Evolutionary conservation across 23 tunicate genomes (phyloP).

Genomic region (Trididemnum miniatum): DNA sequence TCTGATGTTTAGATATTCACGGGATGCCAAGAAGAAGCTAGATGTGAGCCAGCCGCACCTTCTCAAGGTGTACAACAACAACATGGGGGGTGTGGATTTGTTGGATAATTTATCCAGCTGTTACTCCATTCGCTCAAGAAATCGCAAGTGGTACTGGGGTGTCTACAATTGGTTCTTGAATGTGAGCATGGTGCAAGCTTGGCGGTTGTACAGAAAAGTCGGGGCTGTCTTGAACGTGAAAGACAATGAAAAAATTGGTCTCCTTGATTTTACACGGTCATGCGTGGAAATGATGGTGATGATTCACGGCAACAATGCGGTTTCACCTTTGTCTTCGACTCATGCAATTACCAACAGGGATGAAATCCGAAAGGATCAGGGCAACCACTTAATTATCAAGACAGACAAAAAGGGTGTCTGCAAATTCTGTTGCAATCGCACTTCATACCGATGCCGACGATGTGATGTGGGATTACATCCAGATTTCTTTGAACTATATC

Average conservation of each 20-base stretch:
- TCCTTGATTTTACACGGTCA: too few species aligned
- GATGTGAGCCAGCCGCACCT: neutral
- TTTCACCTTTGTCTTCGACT: neutral
- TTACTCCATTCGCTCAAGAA: constrained; percentile 10
- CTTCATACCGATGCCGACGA: too few species aligned
- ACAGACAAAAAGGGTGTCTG: constrained; percentile 3
- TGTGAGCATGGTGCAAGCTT: constrained; percentile 14
- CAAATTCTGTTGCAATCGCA: neutral
- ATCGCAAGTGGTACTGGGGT: constrained; percentile 14
- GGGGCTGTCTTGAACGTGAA: neutral
- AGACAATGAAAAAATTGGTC: constrained; percentile 1
- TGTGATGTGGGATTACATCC: too few species aligned
- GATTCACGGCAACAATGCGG: neutral
- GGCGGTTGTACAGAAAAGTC: too few species aligned
- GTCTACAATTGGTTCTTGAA: constrained; percentile 8
- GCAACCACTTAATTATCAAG: constrained; percentile 4
- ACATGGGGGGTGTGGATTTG: constrained; percentile 5
- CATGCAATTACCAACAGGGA: neutral
- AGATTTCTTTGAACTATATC: neutral
- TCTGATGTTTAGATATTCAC: neutral
- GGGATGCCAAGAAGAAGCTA: neutral
- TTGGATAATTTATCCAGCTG: neutral
- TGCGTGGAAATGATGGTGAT: neutral
- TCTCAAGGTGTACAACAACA: constrained; percentile 1
- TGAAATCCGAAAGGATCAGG: neutral